A percentile compares a stretch with the other conserved stretches of the same genome.
These are phyloP conservation scores for Pomacea maculata DNA, from an alignment of 1,140 invertebrate species.

Conservation along the genomic window DNA sequence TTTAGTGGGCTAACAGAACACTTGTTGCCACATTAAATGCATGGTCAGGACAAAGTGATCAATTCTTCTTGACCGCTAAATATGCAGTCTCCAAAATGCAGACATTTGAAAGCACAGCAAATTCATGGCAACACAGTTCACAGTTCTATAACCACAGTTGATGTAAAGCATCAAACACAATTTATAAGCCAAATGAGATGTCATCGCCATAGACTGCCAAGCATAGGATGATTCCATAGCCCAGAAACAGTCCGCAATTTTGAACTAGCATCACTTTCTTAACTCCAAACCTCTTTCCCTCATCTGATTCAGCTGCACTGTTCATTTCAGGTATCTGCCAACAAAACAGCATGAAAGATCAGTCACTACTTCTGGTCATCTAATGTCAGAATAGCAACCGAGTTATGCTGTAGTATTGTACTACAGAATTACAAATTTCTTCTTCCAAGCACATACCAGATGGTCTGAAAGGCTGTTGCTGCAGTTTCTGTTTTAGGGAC, in stretches of 20 bases:
- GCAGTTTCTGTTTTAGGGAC: no score
- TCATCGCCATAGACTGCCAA: conserved; percentile 85
- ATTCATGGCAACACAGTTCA: no score
- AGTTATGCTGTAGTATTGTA: neutral
- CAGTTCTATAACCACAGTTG: no score
- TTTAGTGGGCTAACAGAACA: no score
- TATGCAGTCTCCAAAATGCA: no score
- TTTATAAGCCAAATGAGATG: conserved; percentile 10
- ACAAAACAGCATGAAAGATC: neutral
- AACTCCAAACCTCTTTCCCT: conserved; percentile 44
- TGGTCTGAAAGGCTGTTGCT: no score
- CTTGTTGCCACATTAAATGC: no score
- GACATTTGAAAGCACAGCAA: no score
- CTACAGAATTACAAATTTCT: neutral
- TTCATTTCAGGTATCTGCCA: conserved; percentile 64
- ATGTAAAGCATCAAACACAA: no score
- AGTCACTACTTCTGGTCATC: neutral
- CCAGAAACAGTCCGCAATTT: conserved; percentile 79
- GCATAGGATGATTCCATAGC: conserved; percentile 86
- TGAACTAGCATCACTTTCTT: conserved; percentile 70
- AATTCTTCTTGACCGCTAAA: no score
- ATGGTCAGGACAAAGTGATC: no score
- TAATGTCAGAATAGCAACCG: neutral
- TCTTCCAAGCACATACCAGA: neutral
- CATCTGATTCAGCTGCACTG: conserved; percentile 51